Evolutionary conservation across 2,797 vertebrate species (phyloP), one percentile per base, ranked within the genome.

Genomic region (Sebastes hopkinsi): DNA sequence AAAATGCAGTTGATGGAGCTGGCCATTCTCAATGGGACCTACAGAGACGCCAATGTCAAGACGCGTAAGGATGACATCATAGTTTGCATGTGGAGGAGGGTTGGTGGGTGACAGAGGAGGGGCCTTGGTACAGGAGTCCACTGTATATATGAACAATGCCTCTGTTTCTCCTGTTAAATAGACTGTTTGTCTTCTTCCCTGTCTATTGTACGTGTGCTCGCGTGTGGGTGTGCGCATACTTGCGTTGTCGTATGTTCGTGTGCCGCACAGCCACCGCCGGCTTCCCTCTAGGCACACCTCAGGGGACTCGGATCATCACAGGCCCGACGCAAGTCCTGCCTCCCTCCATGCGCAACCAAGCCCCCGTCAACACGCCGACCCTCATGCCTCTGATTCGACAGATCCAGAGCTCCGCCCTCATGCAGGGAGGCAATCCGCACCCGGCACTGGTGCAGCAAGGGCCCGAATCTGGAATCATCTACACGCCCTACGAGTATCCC

Each of bases 1-100:
- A 99, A 99, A 94, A 99, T 99, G 98, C 98, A 99, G 94, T 94
- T 99, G 94, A 99, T 99, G 98, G 98, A 99, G 94, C 96, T 99
- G 81, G 98, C 98, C 79, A 99, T 99, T 92, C 96, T 99, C 92
- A 99, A 99, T 30, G 98, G 98, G 95, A 99, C 98, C 80, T 99
- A 99, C 96, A 96, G 98, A 96, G 98, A 99, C 75, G 98, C 98
- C 96, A 99, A 99, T 96, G 95, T 99, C 94, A 99, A 99, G 97
- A 98, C 97, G 95, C 96, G 98, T 99, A 99, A 99, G 98, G 88
- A 92, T 87, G 90, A 93, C 88, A 87, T 92, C 89, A 92, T 80
- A 80, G 72, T 64, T 84, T 70, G 60, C 72, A 77, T 87, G 85
- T 83, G 90, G 87, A 87, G 83, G 90, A 84, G 88, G 88, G 87